Base-by-base conservation (phyloP, 2,888 invertebrate genomes). In the Platynereis dumerilii region DNA sequence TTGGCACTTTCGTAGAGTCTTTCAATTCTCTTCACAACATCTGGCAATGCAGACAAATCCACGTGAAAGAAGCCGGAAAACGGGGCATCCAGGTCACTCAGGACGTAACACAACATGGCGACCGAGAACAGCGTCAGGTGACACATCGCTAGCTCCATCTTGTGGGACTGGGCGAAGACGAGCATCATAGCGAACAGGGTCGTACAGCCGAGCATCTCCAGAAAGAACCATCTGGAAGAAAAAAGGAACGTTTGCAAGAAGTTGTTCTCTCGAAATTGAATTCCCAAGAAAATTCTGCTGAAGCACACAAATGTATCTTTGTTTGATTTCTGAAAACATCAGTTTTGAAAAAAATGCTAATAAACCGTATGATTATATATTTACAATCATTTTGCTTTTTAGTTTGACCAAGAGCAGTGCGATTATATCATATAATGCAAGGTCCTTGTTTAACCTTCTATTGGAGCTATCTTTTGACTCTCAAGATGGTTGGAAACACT, bases 11-110 rank as follows among this genome's bases (percentile, higher is more conserved):
- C 65, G 65, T 73, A 72, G 69, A 75, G 70, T 7, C 54, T 64
- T 42, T 73, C 73, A 12, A 74, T 67, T 17, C 75, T 66, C 10
- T 63, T 44, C 1, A 77, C 65, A 20, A 78, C 76, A 26, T 72
- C 73, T 7, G 66, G 65, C n/a, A 78, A 65, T 7, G 75, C 75
- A 17, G 68, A 64, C 45, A 78, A 64, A 54, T 78, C 76, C 7
- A 78, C 70, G n/a, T 75, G 69, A 67, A 78, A 78, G 70, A 78
- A 78, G 17, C 78, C 76, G 64, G 74, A 72, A 60, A 77, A 76
- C 10, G 76, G 77, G 27, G 74, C 74, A 57, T 77, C 77, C 2
- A 76, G 66, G 66, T 77, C 77, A 1, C 76, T 75, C 3, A 77
- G 74, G 48, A 77, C 76, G 60, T 72, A 76, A 29, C 62, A 63